These are phyloP conservation scores for Trematomus loennbergii DNA, from an alignment of 2,113 vertebrate genomes.

Conservation along the genomic window DNA sequence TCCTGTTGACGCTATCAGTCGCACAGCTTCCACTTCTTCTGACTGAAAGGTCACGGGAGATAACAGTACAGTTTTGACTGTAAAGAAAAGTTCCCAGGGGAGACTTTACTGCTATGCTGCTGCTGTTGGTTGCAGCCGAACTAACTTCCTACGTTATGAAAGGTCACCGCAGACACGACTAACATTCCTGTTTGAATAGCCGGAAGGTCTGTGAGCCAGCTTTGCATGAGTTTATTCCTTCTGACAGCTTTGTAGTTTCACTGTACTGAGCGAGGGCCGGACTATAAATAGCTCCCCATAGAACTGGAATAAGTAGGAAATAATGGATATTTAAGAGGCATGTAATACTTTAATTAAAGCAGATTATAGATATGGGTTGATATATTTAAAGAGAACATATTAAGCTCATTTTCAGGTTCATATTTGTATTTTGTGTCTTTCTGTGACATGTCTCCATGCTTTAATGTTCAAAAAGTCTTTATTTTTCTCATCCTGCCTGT, in stretches of 20 bases:
- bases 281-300: constrained; percentile 41
- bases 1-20: constrained; percentile 47
- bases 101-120: background rate
- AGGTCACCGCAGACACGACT: constrained; percentile 65
- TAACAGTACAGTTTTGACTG: constrained; percentile 6
- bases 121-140: background rate
- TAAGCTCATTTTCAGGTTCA: too few species aligned
- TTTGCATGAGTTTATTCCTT: constrained; percentile 58
- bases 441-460: too few species aligned
- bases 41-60: constrained; percentile 62
- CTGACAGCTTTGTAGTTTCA: constrained; percentile 63
- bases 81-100: constrained; percentile 25
- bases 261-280: constrained; percentile 9
- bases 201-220: constrained; percentile 66
- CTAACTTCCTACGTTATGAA: constrained; percentile 66
- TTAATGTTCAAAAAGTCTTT: too few species aligned
- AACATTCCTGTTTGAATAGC: constrained; percentile 76
- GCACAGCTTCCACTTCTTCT: constrained; percentile 54
- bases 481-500: too few species aligned
- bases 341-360: background rate
- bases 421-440: too few species aligned
- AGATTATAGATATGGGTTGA: background rate
- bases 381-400: background rate
- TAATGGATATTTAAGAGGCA: background rate
- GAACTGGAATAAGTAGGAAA: background rate